Percentiles rank a stretch among this genome's conserved stretches.
These are phyloP conservation scores for Stercorarius parasiticus DNA, from an alignment of 2,113 vertebrate genomes.

Conservation along the genomic window DNA sequence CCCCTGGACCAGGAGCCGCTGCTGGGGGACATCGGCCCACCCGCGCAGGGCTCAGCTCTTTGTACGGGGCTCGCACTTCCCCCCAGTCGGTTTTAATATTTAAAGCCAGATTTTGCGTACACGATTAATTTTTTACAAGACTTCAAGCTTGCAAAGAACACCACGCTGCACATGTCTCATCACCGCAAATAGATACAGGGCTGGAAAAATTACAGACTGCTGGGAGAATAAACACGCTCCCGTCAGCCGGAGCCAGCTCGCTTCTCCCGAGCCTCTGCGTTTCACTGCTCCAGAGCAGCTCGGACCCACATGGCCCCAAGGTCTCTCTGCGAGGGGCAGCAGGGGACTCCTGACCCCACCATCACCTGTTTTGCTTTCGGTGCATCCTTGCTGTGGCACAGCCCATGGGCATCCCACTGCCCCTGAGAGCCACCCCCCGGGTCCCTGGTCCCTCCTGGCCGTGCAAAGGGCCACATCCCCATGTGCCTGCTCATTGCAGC, in stretches of 20 bases:
- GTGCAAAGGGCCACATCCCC: accelerated
- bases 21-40: accelerated
- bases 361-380: background rate
- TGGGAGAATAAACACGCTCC: conserved; percentile 43
- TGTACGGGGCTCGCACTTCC: background rate
- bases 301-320: accelerated
- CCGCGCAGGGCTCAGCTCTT: background rate
- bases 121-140: conserved; percentile 54
- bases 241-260: background rate
- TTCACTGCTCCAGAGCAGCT: background rate
- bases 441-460: background rate
- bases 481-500: accelerated
- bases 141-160: conserved; percentile 40
- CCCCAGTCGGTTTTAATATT: background rate
- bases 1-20: accelerated
- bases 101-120: conserved; percentile 42
- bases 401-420: background rate
- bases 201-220: conserved; percentile 27
- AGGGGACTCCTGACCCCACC: background rate
- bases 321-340: background rate
- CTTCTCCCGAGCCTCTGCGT: background rate
- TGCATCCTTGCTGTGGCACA: accelerated
- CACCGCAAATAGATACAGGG: conserved; percentile 57
- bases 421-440: accelerated
- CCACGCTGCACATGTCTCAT: conserved; percentile 43